These are phyloP conservation scores for Gryon sp. DNA, from an alignment of 1,140 invertebrate species.

Conservation along the genomic window DNA sequence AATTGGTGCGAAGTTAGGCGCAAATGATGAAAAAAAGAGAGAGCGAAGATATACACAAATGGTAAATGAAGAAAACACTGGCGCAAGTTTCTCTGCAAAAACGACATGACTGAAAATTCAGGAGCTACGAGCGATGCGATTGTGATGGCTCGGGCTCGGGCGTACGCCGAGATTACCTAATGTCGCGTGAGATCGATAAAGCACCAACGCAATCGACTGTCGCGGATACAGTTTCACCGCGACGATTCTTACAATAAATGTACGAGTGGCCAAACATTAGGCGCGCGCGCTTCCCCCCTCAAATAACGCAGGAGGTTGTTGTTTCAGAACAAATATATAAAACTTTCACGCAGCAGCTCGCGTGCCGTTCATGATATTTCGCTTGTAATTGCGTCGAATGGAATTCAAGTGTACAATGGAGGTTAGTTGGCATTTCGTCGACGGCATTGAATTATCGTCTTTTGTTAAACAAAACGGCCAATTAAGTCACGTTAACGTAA, in stretches of 20 bases:
- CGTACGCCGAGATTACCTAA: constrained; percentile 74
- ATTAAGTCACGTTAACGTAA: no score
- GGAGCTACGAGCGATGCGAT: constrained; percentile 71
- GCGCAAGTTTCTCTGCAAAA: constrained; percentile 59
- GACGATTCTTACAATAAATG: constrained; percentile 15
- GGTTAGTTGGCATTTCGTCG: not conserved
- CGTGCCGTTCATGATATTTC: not conserved
- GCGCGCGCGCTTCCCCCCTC: not conserved
- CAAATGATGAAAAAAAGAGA: not conserved
- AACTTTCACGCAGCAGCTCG: constrained; percentile 8
- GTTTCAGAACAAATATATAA: no score
- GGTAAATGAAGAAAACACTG: constrained; percentile 62
- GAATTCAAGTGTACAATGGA: not conserved
- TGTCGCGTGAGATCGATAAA: constrained; percentile 67
- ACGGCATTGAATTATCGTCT: not conserved
- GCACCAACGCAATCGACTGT: constrained; percentile 30
- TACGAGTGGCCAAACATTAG: not conserved
- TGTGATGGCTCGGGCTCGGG: constrained; percentile 70
- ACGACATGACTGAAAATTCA: constrained; percentile 73
- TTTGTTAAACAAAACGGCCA: not conserved
- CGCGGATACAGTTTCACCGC: constrained; percentile 8
- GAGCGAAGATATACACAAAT: constrained; percentile 51
- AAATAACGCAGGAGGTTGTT: no score
- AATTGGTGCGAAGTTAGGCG: constrained; percentile 28
- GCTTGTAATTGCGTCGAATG: not conserved